phyloP scores from a whole-genome alignment of 2,888 invertebrate genomes.

The Dysmachus trigonus region DNA sequence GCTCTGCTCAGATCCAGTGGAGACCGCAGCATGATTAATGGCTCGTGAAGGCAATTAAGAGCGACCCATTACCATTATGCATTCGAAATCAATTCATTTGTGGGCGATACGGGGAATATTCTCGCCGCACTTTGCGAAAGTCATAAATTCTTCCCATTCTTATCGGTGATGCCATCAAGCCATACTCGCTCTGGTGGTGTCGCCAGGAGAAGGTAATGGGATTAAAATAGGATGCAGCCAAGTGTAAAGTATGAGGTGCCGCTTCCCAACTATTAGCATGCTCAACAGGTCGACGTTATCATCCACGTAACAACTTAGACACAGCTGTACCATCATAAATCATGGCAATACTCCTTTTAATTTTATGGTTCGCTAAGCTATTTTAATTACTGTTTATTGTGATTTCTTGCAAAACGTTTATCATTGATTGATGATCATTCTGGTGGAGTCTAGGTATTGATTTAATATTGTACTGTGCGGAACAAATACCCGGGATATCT shows the following conservation, averaged over 20 bases:
- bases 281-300: neutral
- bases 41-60: neutral
- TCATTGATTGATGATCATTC: neutral
- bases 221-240: constrained; percentile 2
- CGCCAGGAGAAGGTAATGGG: neutral
- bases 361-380: neutral
- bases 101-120: neutral
- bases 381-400: neutral
- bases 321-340: neutral
- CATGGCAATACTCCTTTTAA: neutral
- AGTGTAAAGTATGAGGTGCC: neutral
- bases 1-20: neutral
- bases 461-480: too few species aligned
- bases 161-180: neutral
- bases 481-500: too few species aligned
- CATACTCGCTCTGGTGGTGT: neutral
- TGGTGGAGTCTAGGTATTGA: neutral
- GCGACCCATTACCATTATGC: neutral
- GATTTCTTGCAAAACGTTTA: neutral
- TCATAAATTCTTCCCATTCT: neutral
- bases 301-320: neutral
- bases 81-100: constrained; percentile 13
- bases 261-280: neutral
- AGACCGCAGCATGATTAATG: neutral
- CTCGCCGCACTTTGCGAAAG: neutral